A percentile compares a stretch with the other conserved stretches of the same genome.
phyloP scores from a whole-genome alignment of 2,888 invertebrate genomes.

The Lepas anatifera region DNA sequence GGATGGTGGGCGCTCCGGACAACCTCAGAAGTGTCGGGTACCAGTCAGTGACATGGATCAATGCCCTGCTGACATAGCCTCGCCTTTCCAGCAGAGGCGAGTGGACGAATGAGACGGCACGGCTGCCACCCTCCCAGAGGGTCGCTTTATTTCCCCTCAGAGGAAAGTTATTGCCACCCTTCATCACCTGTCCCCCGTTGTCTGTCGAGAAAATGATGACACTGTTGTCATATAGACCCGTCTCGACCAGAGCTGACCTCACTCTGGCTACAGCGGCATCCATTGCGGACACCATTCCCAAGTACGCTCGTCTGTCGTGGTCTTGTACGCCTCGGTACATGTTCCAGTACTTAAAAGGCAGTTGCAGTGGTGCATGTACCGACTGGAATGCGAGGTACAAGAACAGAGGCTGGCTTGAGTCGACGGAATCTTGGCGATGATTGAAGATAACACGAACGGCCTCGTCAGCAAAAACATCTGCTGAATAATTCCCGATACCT shows the following conservation, averaged over 20 bases:
- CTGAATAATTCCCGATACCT: slow-evolving; percentile 70
- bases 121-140: slow-evolving; percentile 83
- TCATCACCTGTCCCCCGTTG: slow-evolving; percentile 25
- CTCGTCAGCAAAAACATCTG: slow-evolving; percentile 65
- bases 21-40: slow-evolving; percentile 18
- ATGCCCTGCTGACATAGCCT: slow-evolving; percentile 14
- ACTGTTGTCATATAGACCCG: slow-evolving; percentile 61
- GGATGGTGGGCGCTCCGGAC: slow-evolving; percentile 17
- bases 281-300: slow-evolving; percentile 61
- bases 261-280: slow-evolving; percentile 74
- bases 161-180: slow-evolving; percentile 23
- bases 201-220: slow-evolving; percentile 77
- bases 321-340: slow-evolving; percentile 55
- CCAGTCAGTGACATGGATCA: slow-evolving; percentile 23
- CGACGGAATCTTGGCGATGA: slow-evolving; percentile 40
- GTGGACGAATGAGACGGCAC: slow-evolving; percentile 68
- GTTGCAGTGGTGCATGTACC: slow-evolving; percentile 74
- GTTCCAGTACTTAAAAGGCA: slow-evolving; percentile 53
- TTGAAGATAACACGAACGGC: slow-evolving; percentile 60
- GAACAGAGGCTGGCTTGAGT: slow-evolving; percentile 53
- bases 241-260: slow-evolving; percentile 51
- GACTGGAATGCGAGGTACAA: slow-evolving; percentile 78
- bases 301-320: slow-evolving; percentile 29
- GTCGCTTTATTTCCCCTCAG: slow-evolving; percentile 62
- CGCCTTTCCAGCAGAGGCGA: slow-evolving; percentile 48